Evolutionary conservation across 2,888 invertebrate species (phyloP).

Genomic region (Anorthoa munda): DNA sequence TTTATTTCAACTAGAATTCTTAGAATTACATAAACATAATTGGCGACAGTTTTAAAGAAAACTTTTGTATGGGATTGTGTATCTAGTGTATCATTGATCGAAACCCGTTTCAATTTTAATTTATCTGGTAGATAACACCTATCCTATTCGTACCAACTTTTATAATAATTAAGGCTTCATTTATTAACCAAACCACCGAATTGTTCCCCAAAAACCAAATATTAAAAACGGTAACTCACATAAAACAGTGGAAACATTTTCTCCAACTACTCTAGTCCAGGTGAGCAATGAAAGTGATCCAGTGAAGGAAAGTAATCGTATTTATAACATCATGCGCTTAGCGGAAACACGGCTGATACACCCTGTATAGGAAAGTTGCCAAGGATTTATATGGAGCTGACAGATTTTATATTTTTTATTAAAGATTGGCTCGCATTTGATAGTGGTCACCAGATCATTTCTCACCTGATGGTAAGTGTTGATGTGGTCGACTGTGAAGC

Average conservation of each 20-base stretch:
- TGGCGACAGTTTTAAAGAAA: too few species aligned
- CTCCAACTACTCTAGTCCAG: conserved; percentile 64
- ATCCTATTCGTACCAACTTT: too few species aligned
- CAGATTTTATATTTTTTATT: too few species aligned
- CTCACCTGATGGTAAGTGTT: too few species aligned
- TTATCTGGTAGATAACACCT: not conserved
- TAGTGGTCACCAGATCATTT: too few species aligned
- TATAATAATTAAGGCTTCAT: not conserved
- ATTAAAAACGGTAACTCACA: conserved; percentile 69
- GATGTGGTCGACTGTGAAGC: too few species aligned
- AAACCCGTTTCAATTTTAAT: too few species aligned
- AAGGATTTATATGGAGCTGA: conserved; percentile 70
- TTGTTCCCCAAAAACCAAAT: conserved; percentile 2
- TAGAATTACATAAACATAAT: too few species aligned
- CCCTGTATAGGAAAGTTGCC: conserved; percentile 76
- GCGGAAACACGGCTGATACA: conserved; percentile 76
- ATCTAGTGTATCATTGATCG: too few species aligned
- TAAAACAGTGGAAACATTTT: conserved; percentile 76
- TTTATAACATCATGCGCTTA: conserved; percentile 76
- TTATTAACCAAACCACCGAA: not conserved
- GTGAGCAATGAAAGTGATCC: conserved; percentile 79
- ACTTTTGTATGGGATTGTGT: too few species aligned
- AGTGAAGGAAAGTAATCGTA: conserved; percentile 73
- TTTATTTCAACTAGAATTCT: too few species aligned
- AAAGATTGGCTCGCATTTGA: too few species aligned